Evolutionary conservation across 2,113 vertebrate genomes (phyloP), one percentile per base, ranked within the genome.

Genomic region (Potamarius usumacintae): DNA sequence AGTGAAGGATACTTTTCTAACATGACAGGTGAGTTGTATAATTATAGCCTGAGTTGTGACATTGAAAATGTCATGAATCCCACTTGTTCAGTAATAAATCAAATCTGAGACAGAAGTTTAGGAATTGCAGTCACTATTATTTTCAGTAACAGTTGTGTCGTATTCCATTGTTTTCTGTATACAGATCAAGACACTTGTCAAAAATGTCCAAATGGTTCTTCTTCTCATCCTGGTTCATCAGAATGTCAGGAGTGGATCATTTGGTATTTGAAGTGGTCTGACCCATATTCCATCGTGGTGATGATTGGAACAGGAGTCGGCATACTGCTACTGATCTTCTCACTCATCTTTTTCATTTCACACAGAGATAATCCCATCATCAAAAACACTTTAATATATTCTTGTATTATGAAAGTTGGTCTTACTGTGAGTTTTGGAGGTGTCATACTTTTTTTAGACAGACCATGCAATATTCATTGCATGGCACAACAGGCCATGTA

Each of bases 401-500:
- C 90, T 22, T 93, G 91, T 77, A 71, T 94, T 25, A 92, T 96
- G 91, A 89, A 92, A 17, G 71, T 76, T 12, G 94, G 95, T 14
- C 88, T 96, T 42, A 85, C 89, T 1, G 86, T 92, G 52, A 93
- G 94, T 86, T 94, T 95, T 1, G 57, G 72, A 17, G 93, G 93
- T 15, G 90, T 93, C 3, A 74, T 93, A 5, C 88, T 92, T 17
- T 96, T 94, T 65, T 92, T 95, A 72, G 94, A 90, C 7, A 78
- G 82, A 67, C 94, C 94, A 15, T 90, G 1, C 8, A 1, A 86
- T 5, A 74, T 90, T 80, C 82, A 91, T 1, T 96, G 95, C 87
- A 81, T 57, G 30, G 89, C 93, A 18, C 94, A 92, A 30, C 94
- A 96, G 85, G 84, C 92, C 18, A 84, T 94, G 86, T 95, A 94